Evolutionary conservation across 2,888 invertebrate genomes (phyloP), one percentile per base, ranked within the genome.

Genomic region (Idaea aversata): DNA sequence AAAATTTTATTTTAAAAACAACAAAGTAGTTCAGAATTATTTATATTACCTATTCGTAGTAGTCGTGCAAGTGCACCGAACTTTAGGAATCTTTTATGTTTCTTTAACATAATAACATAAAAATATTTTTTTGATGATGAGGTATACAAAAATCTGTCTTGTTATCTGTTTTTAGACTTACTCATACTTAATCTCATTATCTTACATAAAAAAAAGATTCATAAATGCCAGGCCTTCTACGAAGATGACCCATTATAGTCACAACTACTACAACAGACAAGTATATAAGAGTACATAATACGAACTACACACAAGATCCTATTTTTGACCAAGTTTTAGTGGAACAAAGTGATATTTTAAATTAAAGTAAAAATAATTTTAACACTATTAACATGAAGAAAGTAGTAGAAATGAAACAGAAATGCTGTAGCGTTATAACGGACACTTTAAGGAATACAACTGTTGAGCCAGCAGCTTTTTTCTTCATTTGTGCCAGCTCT

Each of bases 401-500:
- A 47, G 10, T 10, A 47, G 13, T 13, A 10, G 47, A 47, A 47
- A 47, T 10, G 4, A 47, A 47, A 47, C 7, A 47, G 10, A 47
- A 47, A 47, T 10, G 6, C 47, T 47, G 13, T 10, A 47, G 10
- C 47, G 13, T 13, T 13, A 47, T 47, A 5, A 4, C 13, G 10
- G 47, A 7, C 7, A 4, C 13, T 6, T 47, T 47, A 47, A 47
- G 47, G 13, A 47, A 70, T 36, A 75, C 82, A 15, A 80, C 80
- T 5, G 74, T 84, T 0, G 82, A 84, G 69, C 82, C 84, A 34
- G 70, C 68, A 7, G 72, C 77, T 4, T 70, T 76, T 15, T 60
- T 81, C 5, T 77, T 75, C 64, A 67, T 83, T 34, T 68, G 74
- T 16, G 74, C 77, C 1, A 73, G 73, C 25, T 67, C 93, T 7